Percentiles rank a stretch among this genome's conserved stretches.
These are phyloP conservation scores for Semibalanus balanoides DNA, from an alignment of 1,140 invertebrate species.

Conservation along the genomic window DNA sequence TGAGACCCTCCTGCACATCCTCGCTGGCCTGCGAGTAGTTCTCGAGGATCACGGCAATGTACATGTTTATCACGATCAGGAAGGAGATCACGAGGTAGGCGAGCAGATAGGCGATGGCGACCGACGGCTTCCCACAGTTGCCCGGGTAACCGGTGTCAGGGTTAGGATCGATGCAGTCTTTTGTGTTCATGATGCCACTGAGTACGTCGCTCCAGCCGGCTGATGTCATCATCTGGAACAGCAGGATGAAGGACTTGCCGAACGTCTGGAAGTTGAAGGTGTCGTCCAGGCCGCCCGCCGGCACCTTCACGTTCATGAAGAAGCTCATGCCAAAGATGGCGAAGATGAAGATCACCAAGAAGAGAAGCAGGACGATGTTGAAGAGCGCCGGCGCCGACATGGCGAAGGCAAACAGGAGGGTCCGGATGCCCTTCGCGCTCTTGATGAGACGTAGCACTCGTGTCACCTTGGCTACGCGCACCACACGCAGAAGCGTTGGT, in stretches of 20 bases:
- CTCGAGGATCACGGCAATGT: constrained; percentile 97
- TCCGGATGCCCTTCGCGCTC: constrained; percentile 92
- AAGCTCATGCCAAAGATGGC: constrained; percentile 99
- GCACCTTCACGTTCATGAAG: constrained; percentile 92
- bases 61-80: constrained; percentile 98
- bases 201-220: constrained; percentile 94
- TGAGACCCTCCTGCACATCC: constrained; percentile 94
- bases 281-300: constrained; percentile 70
- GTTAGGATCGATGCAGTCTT: constrained; percentile 73
- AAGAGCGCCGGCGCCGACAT: constrained; percentile 96
- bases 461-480: constrained; percentile 93
- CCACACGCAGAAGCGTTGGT: constrained; percentile 88
- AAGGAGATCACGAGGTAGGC: constrained; percentile 96
- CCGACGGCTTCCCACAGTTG: constrained; percentile 79
- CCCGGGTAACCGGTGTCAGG: constrained; percentile 72
- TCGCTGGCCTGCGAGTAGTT: constrained; percentile 97
- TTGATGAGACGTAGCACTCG: constrained; percentile 91
- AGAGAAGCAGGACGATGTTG: constrained; percentile 95
- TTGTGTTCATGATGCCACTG: constrained; percentile 88
- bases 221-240: constrained; percentile 97
- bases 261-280: constrained; percentile 99
- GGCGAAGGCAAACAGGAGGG: constrained; percentile 88
- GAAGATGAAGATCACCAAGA: constrained; percentile 98
- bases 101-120: constrained; percentile 86
- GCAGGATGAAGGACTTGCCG: constrained; percentile 89